Conservation (phyloP, 2,888 invertebrate species). For the Eilema griseolum region DNA sequence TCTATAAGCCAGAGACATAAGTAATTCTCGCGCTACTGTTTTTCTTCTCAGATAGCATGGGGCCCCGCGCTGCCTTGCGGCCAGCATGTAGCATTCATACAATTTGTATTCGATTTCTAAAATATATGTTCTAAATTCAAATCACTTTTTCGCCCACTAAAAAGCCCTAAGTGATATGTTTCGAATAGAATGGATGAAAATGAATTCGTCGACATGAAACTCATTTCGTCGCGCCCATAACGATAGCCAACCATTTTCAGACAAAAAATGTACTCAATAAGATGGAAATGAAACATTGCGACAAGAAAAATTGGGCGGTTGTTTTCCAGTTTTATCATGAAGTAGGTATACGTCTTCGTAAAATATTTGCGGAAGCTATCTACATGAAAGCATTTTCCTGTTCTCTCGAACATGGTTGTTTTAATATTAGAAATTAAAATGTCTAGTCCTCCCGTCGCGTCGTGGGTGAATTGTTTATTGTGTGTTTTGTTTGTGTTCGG, state of each 20-base stretch:
- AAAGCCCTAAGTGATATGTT: too few species aligned
- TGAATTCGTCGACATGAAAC: too few species aligned
- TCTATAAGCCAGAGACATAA: too few species aligned
- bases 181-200: too few species aligned
- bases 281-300: not conserved
- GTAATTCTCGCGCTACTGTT: too few species aligned
- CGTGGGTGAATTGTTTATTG: not conserved
- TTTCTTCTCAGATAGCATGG: too few species aligned
- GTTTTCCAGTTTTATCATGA: not conserved
- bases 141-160: too few species aligned
- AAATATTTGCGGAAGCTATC: constrained; percentile 3
- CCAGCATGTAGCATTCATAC: too few species aligned
- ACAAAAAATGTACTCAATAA: not conserved
- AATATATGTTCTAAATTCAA: too few species aligned
- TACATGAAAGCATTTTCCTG: constrained; percentile 37
- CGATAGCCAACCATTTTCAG: not conserved
- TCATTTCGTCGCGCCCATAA: too few species aligned
- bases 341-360: not conserved
- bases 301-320: not conserved
- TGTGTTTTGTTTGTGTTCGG: not conserved
- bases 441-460: not conserved
- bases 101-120: too few species aligned
- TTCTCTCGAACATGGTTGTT: constrained; percentile 30
- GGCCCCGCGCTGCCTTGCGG: too few species aligned
- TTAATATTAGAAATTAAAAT: constrained; percentile 1